phyloP scores from a whole-genome alignment of 2,888 invertebrate genomes.

The Drosophila hamatofila region DNA sequence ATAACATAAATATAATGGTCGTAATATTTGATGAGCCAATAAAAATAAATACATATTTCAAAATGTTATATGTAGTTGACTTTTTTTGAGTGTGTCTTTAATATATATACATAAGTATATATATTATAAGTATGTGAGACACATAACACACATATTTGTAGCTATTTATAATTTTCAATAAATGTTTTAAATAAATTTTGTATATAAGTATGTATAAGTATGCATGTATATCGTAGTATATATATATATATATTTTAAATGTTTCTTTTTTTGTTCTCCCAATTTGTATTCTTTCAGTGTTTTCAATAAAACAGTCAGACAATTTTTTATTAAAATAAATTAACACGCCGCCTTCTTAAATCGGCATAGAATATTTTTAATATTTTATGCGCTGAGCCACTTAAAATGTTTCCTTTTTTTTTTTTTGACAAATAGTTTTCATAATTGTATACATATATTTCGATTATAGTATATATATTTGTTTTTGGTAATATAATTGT shows the following conservation, averaged over 20 bases:
- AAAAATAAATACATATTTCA: constrained; percentile 55
- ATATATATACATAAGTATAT: constrained; percentile 11
- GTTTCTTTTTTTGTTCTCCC: constrained; percentile 23
- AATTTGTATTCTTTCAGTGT: constrained; percentile 37
- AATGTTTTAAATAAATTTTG: constrained; percentile 59
- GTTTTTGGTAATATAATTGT: constrained; percentile 30
- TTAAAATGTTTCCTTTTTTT: constrained; percentile 51
- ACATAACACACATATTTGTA: constrained; percentile 55
- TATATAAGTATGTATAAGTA: constrained; percentile 65
- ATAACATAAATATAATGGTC: constrained; percentile 45
- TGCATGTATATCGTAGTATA: constrained; percentile 58
- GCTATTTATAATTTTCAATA: constrained; percentile 51
- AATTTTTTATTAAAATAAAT: constrained; percentile 71
- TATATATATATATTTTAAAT: constrained; percentile 41
- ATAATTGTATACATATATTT: constrained; percentile 46
- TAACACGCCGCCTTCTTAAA: constrained; percentile 41
- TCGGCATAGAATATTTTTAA: constrained; percentile 73
- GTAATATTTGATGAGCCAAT: constrained; percentile 54
- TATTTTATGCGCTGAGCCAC: constrained; percentile 82
- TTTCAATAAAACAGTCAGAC: constrained; percentile 83
- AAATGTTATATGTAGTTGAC: constrained; percentile 52
- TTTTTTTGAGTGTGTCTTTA: constrained; percentile 37
- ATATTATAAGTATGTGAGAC: constrained; percentile 49
- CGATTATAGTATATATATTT: constrained; percentile 35
- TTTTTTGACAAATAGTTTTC: constrained; percentile 57